Conservation (phyloP, 2,888 invertebrate genomes). For the Pachydiplax longipennis region DNA sequence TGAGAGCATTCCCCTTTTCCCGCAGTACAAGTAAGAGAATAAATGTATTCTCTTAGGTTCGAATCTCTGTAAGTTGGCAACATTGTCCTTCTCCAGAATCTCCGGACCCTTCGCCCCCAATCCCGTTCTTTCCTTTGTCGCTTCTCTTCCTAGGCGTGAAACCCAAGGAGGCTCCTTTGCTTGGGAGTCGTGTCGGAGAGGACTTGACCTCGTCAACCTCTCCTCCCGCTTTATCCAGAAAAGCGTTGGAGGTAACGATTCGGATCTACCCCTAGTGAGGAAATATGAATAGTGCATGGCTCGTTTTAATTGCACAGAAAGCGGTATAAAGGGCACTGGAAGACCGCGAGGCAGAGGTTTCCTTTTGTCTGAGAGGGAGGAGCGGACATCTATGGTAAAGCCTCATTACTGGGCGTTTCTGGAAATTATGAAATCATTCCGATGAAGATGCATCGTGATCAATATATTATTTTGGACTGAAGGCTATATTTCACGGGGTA, state of each 20-base stretch:
- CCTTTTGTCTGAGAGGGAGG: neutral
- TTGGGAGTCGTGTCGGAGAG: neutral
- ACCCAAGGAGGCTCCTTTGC: neutral
- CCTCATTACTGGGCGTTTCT: neutral
- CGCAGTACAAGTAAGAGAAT: no score
- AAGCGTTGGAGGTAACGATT: constrained; percentile 2
- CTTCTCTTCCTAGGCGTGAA: neutral
- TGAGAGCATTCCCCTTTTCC: no score
- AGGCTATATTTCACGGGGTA: neutral
- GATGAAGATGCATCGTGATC: neutral
- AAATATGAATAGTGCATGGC: constrained; percentile 17
- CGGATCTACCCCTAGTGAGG: neutral
- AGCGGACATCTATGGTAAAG: neutral
- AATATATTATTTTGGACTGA: neutral
- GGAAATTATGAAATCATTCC: neutral
- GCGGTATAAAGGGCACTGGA: neutral
- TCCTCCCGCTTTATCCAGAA: neutral
- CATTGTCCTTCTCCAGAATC: neutral
- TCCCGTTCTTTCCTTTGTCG: no score
- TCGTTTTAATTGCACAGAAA: neutral
- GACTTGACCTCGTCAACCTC: constrained; percentile 15
- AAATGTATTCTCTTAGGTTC: no score
- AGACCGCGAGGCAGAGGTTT: neutral
- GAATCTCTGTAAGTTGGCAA: neutral
- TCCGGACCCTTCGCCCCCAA: neutral